These are phyloP conservation scores for Lepidurus couesii DNA, from an alignment of 1,140 invertebrate species.

Conservation along the genomic window DNA sequence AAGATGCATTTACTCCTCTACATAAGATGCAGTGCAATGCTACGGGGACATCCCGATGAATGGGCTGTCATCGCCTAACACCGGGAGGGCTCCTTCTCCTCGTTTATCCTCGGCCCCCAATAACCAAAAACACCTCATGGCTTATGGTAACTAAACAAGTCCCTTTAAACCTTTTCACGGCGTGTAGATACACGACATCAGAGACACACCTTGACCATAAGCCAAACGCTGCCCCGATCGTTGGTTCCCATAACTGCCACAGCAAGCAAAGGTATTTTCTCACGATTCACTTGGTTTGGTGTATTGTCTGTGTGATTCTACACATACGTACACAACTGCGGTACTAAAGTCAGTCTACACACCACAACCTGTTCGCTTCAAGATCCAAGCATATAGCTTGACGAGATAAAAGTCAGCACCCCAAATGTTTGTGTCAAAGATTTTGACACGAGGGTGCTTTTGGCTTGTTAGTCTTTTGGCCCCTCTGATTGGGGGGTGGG, in stretches of 20 bases:
- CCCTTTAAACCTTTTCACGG: constrained; percentile 8
- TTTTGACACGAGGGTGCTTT: no score
- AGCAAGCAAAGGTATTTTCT: background rate
- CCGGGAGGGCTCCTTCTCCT: constrained; percentile 16
- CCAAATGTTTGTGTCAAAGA: no score
- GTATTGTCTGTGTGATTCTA: background rate
- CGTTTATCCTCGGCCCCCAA: background rate
- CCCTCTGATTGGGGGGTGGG: no score
- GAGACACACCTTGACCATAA: background rate
- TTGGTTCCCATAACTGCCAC: constrained; percentile 3
- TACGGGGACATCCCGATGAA: constrained; percentile 18
- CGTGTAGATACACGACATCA: background rate
- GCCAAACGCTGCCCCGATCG: background rate
- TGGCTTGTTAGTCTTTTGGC: no score
- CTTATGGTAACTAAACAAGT: constrained; percentile 15
- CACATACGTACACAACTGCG: background rate
- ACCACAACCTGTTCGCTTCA: background rate
- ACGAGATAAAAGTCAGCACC: no score
- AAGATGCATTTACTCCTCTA: background rate
- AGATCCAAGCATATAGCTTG: no score
- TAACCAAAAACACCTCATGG: background rate
- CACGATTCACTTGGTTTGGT: background rate
- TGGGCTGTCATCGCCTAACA: constrained; percentile 17
- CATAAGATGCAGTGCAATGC: constrained; percentile 2
- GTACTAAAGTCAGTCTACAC: background rate